Evolutionary conservation across 2,888 invertebrate genomes (phyloP).

Genomic region (Metopia argyrocephala): DNA sequence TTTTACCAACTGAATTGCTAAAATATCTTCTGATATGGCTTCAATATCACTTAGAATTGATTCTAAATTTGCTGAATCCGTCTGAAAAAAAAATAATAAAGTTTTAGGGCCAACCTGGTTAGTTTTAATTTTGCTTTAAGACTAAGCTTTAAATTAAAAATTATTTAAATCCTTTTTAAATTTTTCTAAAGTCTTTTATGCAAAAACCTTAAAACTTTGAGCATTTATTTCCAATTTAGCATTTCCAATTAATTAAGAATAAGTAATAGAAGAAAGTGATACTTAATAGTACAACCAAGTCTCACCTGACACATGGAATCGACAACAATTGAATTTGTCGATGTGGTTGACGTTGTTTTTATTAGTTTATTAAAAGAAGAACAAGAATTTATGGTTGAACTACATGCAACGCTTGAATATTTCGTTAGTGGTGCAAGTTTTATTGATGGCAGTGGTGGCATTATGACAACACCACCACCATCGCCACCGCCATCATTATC

Average conservation of each 20-base stretch:
- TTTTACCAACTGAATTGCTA: slow-evolving; percentile 76
- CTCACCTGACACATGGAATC: slow-evolving; percentile 73
- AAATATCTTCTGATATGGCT: slow-evolving; percentile 79
- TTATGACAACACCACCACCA: not conserved
- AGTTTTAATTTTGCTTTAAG: not conserved
- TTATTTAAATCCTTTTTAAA: not conserved
- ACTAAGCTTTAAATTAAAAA: not conserved
- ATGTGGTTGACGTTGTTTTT: slow-evolving; percentile 48
- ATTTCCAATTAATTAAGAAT: not conserved
- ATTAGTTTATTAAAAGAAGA: slow-evolving; percentile 37
- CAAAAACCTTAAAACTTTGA: not conserved
- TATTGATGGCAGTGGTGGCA: slow-evolving; percentile 3
- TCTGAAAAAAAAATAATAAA: slow-evolving; percentile 67
- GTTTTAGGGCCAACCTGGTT: no score
- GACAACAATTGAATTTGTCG: slow-evolving; percentile 63
- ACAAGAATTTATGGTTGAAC: slow-evolving; percentile 45
- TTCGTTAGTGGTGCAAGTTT: not conserved
- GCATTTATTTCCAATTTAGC: no score
- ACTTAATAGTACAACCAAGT: slow-evolving; percentile 29
- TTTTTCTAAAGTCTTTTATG: not conserved
- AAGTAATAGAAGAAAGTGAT: not conserved
- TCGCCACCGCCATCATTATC: not conserved
- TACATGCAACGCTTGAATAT: slow-evolving; percentile 47
- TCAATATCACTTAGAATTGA: slow-evolving; percentile 85
- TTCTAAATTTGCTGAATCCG: slow-evolving; percentile 84